Evolutionary conservation across 2,797 vertebrate genomes (phyloP).

Genomic region (Pseudotriccus pelzelni): DNA sequence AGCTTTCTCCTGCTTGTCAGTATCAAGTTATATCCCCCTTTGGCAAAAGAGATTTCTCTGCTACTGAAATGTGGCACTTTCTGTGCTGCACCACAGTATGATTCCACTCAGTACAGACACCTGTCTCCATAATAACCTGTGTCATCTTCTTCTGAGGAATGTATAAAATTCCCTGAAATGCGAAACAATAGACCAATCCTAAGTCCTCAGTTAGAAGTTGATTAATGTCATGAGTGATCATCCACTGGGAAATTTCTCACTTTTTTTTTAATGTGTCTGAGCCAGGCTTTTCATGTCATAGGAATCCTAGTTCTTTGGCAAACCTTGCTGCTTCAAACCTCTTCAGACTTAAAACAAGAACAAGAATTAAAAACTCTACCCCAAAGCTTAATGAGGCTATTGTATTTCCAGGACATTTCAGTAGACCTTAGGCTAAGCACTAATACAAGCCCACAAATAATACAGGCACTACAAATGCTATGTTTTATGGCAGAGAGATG

Average conservation of each 20-base stretch:
- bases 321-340: not conserved
- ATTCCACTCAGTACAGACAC: not conserved
- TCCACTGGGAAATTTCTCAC: not conserved
- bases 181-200: not conserved
- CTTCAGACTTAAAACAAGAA: not conserved
- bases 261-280: not conserved
- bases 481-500: not conserved
- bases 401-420: not conserved
- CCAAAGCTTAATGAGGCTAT: not conserved
- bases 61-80: not conserved
- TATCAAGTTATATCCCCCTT: not conserved
- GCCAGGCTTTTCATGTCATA: rapidly evolving
- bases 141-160: not conserved
- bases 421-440: not conserved
- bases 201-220: not conserved
- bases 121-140: not conserved
- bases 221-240: not conserved
- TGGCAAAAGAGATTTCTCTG: not conserved
- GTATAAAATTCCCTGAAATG: not conserved
- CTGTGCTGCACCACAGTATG: not conserved
- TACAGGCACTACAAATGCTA: not conserved
- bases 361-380: not conserved
- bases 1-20: not conserved
- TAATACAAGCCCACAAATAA: not conserved
- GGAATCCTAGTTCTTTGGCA: not conserved